These are phyloP conservation scores for Tupaia chinensis DNA, from an alignment of 2,113 vertebrate genomes.

Conservation along the genomic window DNA sequence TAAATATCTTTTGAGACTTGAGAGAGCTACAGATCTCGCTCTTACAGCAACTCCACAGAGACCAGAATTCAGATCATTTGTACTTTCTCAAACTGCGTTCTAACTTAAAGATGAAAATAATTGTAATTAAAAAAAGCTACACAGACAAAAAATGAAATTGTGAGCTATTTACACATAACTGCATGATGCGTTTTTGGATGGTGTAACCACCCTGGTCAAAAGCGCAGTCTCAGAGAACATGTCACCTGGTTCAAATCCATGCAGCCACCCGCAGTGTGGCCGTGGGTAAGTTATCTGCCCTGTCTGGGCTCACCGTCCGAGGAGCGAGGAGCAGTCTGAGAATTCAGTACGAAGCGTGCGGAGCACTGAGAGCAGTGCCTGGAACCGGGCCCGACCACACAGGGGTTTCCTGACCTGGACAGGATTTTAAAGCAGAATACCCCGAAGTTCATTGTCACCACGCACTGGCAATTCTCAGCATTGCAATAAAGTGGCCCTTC, in stretches of 20 bases:
- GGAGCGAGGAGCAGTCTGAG: neutral
- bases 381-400: too few relatives aligned
- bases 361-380: neutral
- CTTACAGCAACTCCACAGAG: neutral
- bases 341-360: neutral
- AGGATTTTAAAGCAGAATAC: neutral
- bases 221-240: neutral
- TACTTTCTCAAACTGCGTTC: neutral
- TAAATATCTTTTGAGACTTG: neutral
- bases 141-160: neutral
- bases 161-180: neutral
- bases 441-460: neutral
- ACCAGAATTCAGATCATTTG: neutral
- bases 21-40: neutral
- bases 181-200: neutral
- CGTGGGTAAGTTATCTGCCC: neutral
- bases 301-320: neutral
- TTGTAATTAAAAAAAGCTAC: neutral
- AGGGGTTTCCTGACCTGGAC: accelerated
- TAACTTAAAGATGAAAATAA: neutral
- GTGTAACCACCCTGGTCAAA: neutral
- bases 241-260: neutral
- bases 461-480: neutral
- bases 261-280: too few relatives aligned
- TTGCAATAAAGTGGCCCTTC: neutral